Evolutionary conservation across 2,113 vertebrate species (phyloP).

Genomic region (Psammodynastes pulverulentus): DNA sequence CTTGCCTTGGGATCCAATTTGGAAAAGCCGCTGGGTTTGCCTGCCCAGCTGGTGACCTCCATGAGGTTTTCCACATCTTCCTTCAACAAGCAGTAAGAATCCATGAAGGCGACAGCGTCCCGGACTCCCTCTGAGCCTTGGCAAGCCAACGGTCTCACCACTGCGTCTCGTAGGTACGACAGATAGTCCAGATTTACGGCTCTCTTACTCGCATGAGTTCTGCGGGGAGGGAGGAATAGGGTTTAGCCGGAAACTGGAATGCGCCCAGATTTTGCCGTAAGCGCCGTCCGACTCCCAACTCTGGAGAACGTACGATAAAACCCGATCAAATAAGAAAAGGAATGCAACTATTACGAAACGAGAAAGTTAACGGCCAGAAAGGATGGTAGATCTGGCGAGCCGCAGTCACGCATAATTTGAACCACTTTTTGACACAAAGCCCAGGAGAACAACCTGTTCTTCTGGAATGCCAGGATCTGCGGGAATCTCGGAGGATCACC

Average conservation of each 20-base stretch:
- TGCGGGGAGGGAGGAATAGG: constrained; percentile 50
- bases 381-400: not conserved
- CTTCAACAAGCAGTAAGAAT: constrained; percentile 86
- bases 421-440: not conserved
- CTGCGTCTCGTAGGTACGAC: constrained; percentile 75
- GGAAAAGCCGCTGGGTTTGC: constrained; percentile 84
- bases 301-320: not conserved
- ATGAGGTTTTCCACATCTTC: constrained; percentile 95
- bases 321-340: not conserved
- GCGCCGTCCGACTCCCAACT: not conserved
- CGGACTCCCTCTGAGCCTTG: constrained; percentile 79
- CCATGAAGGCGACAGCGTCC: constrained; percentile 81
- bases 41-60: constrained; percentile 89
- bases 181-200: constrained; percentile 90
- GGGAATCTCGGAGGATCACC: not conserved
- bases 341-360: too few relatives aligned
- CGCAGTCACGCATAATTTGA: not conserved
- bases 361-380: too few relatives aligned
- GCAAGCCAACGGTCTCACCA: constrained; percentile 79
- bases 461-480: not conserved
- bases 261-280: not conserved
- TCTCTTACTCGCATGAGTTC: constrained; percentile 82
- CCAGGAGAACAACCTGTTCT: not conserved
- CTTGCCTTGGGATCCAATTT: constrained; percentile 92
- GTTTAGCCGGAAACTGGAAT: not conserved